Base-by-base conservation (phyloP, 2,888 invertebrate genomes). In the Sinhomidia bicolor region DNA sequence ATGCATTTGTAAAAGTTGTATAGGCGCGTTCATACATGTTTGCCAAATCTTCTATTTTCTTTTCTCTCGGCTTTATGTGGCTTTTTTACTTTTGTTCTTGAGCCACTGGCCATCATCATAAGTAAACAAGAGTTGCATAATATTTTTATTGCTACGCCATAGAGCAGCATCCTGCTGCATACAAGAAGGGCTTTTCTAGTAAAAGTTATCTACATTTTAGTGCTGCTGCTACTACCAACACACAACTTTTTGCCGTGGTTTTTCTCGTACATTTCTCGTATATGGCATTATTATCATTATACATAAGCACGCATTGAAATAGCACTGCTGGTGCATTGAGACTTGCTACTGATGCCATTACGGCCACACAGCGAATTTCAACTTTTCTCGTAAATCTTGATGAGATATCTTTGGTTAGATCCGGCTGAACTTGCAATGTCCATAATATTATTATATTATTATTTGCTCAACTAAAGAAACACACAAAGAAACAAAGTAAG, bases 301-400 rank as follows among this genome's bases (percentile, higher is more conserved):
- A n/a, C n/a, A 29, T 12, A 10, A 23, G 26, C 29, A 54, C n/a
- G 4, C 76, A 51, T 23, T 47, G 57, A 60, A 57, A 79, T 41
- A 57, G 36, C 57, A 41, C 57, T 60, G 36, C 36, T 57, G 79
- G 26, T 79, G 80, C 81, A 82, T 47, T 82, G 81, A 80, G 62
- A 80, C 65, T 82, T 82, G 65, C 47, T 65, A 51, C 47, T 79
- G 36, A 65, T 47, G 81, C 51, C 76, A 84, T 84, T 76, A 84
- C 84, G 84, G 84, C 44, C 76, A 84, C 84, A 84, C 44, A 74
- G 74, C 76, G 76, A 84, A 76, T 84, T 84, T 74, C 84, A 84
- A 84, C 84, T 84, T 84, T 84, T 84, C 84, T 84, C 84, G 74
- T 84, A 84, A 84, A 84, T 84, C 84, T 84, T 84, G 84, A 84